These are phyloP conservation scores for Urechis unicinctus DNA, from an alignment of 2,888 invertebrate genomes.

Conservation along the genomic window DNA sequence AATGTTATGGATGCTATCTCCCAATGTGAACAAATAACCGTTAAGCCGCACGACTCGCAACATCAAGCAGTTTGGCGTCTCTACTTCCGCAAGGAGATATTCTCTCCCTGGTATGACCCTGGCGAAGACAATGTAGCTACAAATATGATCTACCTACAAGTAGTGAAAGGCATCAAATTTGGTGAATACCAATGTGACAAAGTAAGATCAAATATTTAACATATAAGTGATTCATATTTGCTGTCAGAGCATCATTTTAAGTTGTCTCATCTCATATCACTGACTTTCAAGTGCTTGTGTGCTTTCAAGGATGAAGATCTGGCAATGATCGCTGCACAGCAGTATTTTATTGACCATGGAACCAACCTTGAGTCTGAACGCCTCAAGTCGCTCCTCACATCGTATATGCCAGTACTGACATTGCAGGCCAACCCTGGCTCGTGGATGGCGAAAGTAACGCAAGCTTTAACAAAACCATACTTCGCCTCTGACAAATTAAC, in stretches of 20 bases:
- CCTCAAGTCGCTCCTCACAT: slow-evolving; percentile 78
- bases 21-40: slow-evolving; percentile 98
- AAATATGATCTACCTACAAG: slow-evolving; percentile 83
- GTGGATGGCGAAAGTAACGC: slow-evolving; percentile 32
- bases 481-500: slow-evolving; percentile 85
- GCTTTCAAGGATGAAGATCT: slow-evolving; percentile 82
- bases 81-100: slow-evolving; percentile 88
- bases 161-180: slow-evolving; percentile 96
- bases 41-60: slow-evolving; percentile 83
- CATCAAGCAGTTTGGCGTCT: slow-evolving; percentile 96
- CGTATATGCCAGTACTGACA: slow-evolving; percentile 82
- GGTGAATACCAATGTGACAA: slow-evolving; percentile 86
- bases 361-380: slow-evolving; percentile 87
- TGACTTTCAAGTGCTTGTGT: too few relatives aligned
- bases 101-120: slow-evolving; percentile 84
- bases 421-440: slow-evolving; percentile 25
- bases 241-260: too few relatives aligned
- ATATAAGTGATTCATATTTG: too few relatives aligned
- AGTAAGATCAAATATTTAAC: slow-evolving; percentile 43
- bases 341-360: slow-evolving; percentile 91
- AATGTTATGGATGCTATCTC: slow-evolving; percentile 99
- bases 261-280: too few relatives aligned
- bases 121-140: slow-evolving; percentile 94
- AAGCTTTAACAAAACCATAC: slow-evolving; percentile 61
- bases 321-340: slow-evolving; percentile 97